These are phyloP conservation scores for Allophyes oxyacanthae DNA, from an alignment of 2,888 invertebrate species.

Conservation along the genomic window DNA sequence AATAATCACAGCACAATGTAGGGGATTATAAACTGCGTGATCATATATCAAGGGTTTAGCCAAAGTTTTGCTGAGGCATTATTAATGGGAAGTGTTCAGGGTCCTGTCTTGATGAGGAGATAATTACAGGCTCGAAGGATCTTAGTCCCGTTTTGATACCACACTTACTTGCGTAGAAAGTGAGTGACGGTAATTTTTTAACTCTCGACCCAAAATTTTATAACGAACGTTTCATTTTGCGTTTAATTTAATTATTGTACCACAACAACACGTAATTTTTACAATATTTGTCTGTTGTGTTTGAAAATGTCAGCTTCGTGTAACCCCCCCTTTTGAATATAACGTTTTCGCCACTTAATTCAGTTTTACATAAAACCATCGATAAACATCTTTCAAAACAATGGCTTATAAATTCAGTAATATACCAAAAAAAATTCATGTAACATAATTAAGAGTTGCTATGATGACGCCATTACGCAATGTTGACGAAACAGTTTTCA, in stretches of 20 bases:
- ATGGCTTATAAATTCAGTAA: conserved; percentile 1
- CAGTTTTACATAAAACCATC: background rate
- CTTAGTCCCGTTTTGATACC: background rate
- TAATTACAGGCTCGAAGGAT: background rate
- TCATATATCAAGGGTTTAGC: conserved; percentile 31
- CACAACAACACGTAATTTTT: too few relatives aligned
- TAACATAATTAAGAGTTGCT: conserved; percentile 17
- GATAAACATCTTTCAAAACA: conserved; percentile 10
- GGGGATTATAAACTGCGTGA: conserved; percentile 21
- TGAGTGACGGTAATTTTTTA: too few relatives aligned
- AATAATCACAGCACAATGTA: conserved; percentile 14
- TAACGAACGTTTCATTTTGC: too few relatives aligned
- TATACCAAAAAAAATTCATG: conserved; percentile 15
- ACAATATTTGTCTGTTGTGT: too few relatives aligned
- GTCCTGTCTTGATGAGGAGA: background rate
- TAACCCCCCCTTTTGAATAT: too few relatives aligned
- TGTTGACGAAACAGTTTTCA: conserved; percentile 1
- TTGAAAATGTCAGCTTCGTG: too few relatives aligned
- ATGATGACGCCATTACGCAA: conserved; percentile 4
- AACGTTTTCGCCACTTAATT: background rate
- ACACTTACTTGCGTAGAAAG: too few relatives aligned
- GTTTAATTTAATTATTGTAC: too few relatives aligned
- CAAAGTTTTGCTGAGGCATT: conserved; percentile 7
- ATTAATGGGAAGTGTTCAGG: background rate
- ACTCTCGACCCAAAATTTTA: too few relatives aligned